Evolutionary conservation across 2,113 vertebrate genomes (phyloP).

Genomic region (Manacus vitellinus): DNA sequence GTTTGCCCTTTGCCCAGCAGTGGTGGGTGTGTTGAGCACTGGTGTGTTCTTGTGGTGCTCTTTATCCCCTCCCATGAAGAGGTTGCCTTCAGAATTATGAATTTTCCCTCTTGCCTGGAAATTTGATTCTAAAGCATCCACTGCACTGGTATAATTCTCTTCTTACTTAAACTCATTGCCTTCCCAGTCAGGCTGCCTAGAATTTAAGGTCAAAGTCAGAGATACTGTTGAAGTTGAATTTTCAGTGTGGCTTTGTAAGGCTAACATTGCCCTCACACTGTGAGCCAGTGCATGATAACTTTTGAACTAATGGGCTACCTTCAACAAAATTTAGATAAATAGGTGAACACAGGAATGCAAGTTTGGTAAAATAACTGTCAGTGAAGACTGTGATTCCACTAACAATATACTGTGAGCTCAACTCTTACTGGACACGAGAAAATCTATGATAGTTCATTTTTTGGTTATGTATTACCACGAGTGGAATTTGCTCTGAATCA

Average conservation of each 20-base stretch:
- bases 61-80: neutral
- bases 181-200: neutral
- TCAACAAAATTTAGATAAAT: neutral
- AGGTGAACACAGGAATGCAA: neutral
- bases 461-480: neutral
- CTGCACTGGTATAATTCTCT: neutral
- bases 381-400: neutral
- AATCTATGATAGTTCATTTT: neutral
- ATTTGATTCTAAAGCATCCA: neutral
- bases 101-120: neutral
- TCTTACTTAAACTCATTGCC: neutral
- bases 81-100: neutral
- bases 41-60: neutral
- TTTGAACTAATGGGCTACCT: neutral
- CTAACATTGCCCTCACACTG: rapidly evolving
- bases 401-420: neutral
- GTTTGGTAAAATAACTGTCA: neutral
- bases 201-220: neutral
- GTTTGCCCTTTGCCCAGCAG: neutral
- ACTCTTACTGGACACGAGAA: neutral
- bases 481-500: neutral
- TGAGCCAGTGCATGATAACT: neutral
- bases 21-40: too few relatives aligned
- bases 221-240: neutral
- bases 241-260: neutral